These are phyloP conservation scores for Pristiophorus japonicus DNA, from an alignment of 2,113 vertebrate species.

Conservation along the genomic window DNA sequence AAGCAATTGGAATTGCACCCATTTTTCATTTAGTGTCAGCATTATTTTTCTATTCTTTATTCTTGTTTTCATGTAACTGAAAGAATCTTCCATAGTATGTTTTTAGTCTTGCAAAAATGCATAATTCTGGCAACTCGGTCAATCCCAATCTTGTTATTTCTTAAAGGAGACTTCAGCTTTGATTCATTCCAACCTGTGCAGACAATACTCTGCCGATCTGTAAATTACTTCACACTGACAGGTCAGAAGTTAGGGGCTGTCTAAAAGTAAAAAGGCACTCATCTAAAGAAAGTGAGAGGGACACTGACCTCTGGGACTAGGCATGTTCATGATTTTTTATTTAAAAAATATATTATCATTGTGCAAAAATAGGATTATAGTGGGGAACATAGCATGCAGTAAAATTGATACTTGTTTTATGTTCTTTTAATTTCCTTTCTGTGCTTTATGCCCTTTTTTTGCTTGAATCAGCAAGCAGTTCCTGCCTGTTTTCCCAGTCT, in stretches of 20 bases:
- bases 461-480: constrained; percentile 23
- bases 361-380: constrained; percentile 8
- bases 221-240: neutral
- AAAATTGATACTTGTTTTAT: constrained; percentile 29
- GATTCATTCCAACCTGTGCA: constrained; percentile 21
- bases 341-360: neutral
- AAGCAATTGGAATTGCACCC: neutral
- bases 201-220: constrained; percentile 2
- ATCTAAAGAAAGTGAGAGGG: constrained; percentile 37
- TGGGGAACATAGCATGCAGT: constrained; percentile 24
- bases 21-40: constrained; percentile 34
- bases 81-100: constrained; percentile 37
- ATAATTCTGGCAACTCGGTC: constrained; percentile 9
- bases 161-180: constrained; percentile 21
- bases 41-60: constrained; percentile 29
- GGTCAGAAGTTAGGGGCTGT: neutral
- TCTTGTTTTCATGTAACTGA: constrained; percentile 24
- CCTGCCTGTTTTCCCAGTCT: constrained; percentile 34
- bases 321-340: constrained; percentile 26
- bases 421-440: constrained; percentile 31
- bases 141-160: constrained; percentile 13
- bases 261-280: neutral
- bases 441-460: constrained; percentile 29
- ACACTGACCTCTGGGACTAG: neutral
- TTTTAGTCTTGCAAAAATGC: constrained; percentile 26